These are phyloP conservation scores for Hemibagrus wyckioides DNA, from an alignment of 2,113 vertebrate genomes.

Conservation along the genomic window DNA sequence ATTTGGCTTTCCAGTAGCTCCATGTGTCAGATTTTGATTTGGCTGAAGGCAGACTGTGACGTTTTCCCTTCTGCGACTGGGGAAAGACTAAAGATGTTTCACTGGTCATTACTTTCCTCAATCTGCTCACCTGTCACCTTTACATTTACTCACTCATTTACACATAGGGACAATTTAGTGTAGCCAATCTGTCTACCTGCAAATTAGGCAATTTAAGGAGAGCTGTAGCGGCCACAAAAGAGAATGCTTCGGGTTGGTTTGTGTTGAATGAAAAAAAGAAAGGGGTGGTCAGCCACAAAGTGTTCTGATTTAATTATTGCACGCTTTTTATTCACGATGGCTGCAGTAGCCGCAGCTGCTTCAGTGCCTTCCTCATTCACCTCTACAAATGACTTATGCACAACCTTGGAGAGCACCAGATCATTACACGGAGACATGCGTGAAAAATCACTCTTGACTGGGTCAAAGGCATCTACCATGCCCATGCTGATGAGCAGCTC, in stretches of 20 bases:
- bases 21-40: conserved; percentile 90
- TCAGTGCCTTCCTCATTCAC: conserved; percentile 89
- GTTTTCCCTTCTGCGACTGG: conserved; percentile 85
- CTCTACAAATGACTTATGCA: conserved; percentile 87
- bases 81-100: conserved; percentile 88
- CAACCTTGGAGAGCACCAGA: conserved; percentile 79
- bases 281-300: conserved; percentile 86
- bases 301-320: too few relatives aligned
- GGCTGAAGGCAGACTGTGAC: conserved; percentile 81
- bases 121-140: too few relatives aligned
- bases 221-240: conserved; percentile 80
- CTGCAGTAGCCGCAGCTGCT: conserved; percentile 79
- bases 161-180: too few relatives aligned
- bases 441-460: conserved; percentile 68
- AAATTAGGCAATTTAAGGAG: conserved; percentile 70
- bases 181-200: too few relatives aligned
- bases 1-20: conserved; percentile 91
- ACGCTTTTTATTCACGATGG: too few relatives aligned
- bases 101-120: conserved; percentile 89
- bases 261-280: conserved; percentile 85
- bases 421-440: conserved; percentile 76
- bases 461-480: conserved; percentile 72
- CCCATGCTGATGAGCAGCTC: conserved; percentile 68
- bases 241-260: conserved; percentile 76
- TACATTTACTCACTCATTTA: too few relatives aligned